Conservation (phyloP, 2,113 vertebrate genomes). For the Corvus hawaiiensis region DNA sequence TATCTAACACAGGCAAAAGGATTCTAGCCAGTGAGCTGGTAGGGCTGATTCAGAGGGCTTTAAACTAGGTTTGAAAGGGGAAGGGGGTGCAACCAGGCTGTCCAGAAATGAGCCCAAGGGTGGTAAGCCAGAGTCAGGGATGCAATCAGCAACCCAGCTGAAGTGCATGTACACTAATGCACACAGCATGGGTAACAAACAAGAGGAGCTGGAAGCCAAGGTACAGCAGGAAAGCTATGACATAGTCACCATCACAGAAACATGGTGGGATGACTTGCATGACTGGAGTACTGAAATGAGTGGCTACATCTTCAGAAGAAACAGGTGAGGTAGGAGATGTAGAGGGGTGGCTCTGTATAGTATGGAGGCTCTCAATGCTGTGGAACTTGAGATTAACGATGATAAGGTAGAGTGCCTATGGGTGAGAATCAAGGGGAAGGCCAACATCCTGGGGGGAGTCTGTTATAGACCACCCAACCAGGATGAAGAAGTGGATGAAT, state of each 20-base stretch:
- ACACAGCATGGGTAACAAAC: neutral
- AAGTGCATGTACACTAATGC: neutral
- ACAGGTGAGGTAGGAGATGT: neutral
- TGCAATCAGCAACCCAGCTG: neutral
- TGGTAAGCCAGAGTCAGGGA: neutral
- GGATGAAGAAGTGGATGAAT: neutral
- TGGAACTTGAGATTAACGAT: neutral
- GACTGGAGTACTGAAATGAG: neutral
- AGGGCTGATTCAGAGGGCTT: neutral
- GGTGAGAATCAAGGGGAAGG: neutral
- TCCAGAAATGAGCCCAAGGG: neutral
- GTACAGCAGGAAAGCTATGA: neutral
- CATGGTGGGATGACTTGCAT: neutral
- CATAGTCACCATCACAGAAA: neutral
- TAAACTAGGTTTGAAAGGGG: neutral
- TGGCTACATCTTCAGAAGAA: neutral
- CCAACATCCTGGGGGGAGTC: neutral
- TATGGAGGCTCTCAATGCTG: fast-evolving
- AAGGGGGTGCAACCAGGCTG: neutral
- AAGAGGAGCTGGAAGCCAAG: neutral
- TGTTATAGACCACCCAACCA: neutral
- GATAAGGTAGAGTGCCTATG: neutral
- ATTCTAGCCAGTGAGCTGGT: neutral
- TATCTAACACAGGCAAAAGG: neutral
- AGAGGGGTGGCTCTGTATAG: neutral